Evolutionary conservation across 2,113 vertebrate genomes (phyloP), one percentile per base, ranked within the genome.

Genomic region (Otus sunia): DNA sequence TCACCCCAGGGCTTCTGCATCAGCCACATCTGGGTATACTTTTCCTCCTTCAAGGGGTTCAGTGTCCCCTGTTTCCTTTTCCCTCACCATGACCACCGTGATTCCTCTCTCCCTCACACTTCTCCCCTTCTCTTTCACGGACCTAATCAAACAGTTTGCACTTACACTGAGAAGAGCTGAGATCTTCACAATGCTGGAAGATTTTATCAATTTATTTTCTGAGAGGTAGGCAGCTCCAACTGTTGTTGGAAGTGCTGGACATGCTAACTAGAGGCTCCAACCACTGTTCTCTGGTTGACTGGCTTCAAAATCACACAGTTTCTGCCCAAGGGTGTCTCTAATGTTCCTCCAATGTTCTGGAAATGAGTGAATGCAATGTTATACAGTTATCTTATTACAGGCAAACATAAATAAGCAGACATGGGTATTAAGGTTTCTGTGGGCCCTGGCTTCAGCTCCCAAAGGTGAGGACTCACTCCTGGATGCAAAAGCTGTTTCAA

Each of bases 81-180:
- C 25, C 36, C 21, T 76, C n/a, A 16, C 36, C 20, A 8, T 6
- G 8, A 43, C 23, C 26, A 25, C 34, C 1, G 1, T 0, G 1
- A 76, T 32, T 43, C 25, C 49, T 9, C 29, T 36, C 29, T 69
- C 52, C 25, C 36, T 72, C 22, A 34, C 79, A 34, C 39, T 78
- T 58, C 32, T 92, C 23, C 4, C 10, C 15, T 84, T 77, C 59
- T 77, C 29, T 89, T 84, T 63, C 68, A 71, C 15, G 37, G 41
- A 86, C 15, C 77, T 60, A 67, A 20, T 56, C 41, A 56, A 80
- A 78, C 13, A 23, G 19, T 79, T 86, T 47, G 52, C 18, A 43
- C 49, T 75, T 88, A 56, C 15, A 22, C 18, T 32, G 59, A 41
- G 45, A 95, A 77, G 19, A 66, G 2, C 30, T 62, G 25, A 79